These are phyloP conservation scores for Probaryconus sp. DNA, from an alignment of 1,140 invertebrate species.

Conservation along the genomic window DNA sequence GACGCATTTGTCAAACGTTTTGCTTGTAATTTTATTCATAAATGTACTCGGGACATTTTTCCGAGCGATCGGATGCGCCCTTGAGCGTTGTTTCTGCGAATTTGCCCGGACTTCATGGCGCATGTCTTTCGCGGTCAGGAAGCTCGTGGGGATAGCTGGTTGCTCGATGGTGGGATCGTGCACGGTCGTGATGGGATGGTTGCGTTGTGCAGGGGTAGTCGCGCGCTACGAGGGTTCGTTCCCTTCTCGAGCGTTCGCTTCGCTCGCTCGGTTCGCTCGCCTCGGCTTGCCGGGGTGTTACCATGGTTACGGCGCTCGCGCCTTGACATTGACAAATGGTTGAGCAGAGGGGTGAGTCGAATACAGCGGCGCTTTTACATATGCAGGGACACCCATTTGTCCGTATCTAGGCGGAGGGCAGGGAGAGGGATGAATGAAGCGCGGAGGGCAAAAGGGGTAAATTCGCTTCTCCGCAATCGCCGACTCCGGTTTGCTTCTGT, in stretches of 20 bases:
- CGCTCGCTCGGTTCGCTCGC: conserved; percentile 63
- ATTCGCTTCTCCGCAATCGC: conserved; percentile 48
- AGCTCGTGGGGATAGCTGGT: conserved; percentile 12
- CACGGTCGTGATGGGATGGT: conserved; percentile 56
- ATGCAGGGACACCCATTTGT: conserved; percentile 79
- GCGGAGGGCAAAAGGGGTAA: conserved; percentile 53
- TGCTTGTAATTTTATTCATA: conserved; percentile 59
- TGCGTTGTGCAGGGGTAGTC: conserved; percentile 66
- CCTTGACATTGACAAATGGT: conserved; percentile 79
- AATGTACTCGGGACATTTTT: conserved; percentile 52
- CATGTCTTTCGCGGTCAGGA: conserved; percentile 37
- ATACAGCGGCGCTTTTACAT: conserved; percentile 78
- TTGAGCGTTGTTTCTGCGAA: conserved; percentile 44
- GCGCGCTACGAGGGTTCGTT: conserved; percentile 66
- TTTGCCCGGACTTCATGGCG: conserved; percentile 22
- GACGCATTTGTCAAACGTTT: conserved; percentile 20
- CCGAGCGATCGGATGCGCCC: conserved; percentile 50
- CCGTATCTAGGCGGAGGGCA: conserved; percentile 63
- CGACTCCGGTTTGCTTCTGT: conserved; percentile 46
- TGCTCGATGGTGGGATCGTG: conserved; percentile 24
- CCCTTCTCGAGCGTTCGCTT: conserved; percentile 64
- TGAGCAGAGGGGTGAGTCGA: conserved; percentile 77
- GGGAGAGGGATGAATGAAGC: conserved; percentile 46
- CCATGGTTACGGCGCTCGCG: conserved; percentile 78
- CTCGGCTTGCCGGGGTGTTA: conserved; percentile 71